Base-by-base conservation (phyloP, 2,888 invertebrate genomes). In the Xylota sylvarum region DNA sequence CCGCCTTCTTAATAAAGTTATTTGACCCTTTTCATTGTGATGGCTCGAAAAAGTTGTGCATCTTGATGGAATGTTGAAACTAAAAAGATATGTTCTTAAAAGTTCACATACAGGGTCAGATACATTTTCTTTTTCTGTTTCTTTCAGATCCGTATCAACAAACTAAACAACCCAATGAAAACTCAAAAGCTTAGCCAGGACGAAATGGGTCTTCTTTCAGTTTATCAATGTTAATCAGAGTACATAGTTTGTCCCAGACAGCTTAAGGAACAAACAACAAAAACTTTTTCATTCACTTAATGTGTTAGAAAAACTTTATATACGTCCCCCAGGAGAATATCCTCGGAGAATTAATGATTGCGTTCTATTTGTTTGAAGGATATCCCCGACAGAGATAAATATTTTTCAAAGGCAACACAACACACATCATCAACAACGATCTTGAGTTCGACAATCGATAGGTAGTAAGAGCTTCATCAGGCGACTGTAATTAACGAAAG, bases 191-290 rank as follows among this genome's bases (percentile, higher is more conserved):
- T 37, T 50, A 23, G 23, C 73, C 12, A 14, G 14, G 4, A 0
- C 50, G 40, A 17, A 40, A 35, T 27, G n/a, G 32, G 52, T 50
- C 35, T 12, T 17, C n/a, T 46, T 46, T 46, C 43, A 48, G 76
- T 65, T 83, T 83, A 78, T 83, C 78, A 78, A 78, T 60, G 72
- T 83, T 60, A 67, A 78, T 67, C 83, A 78, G 14, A 43, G 70
- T 78, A n/a, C n/a, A n/a, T n/a, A 73, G 72, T 78, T 72, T 48
- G 50, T 55, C 58, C 23, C 55, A 64, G 50, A 52, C 60, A 23
- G 37, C 52, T 65, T 50, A 67, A 60, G 32, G 14, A 60, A 58
- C 65, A 78, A 64, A 60, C 32, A 65, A 58, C n/a, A 70, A 17
- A 65, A 72, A 72, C 40, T 65, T 83, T 72, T 60, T 65, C 78